These are phyloP conservation scores for Temnothorax unifasciatus DNA, from an alignment of 2,888 invertebrate genomes.

Conservation along the genomic window DNA sequence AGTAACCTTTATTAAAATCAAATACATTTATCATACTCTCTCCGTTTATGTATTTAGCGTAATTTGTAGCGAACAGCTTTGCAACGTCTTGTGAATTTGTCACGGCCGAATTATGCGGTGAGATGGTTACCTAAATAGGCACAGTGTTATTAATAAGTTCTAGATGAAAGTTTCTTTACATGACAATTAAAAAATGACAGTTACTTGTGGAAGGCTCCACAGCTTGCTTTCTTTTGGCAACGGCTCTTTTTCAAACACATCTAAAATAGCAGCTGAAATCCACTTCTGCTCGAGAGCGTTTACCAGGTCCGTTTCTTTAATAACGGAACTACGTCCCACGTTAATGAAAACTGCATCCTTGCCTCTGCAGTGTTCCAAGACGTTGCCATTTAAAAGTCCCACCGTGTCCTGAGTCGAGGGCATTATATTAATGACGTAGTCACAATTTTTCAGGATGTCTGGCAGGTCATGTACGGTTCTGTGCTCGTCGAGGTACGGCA, in stretches of 20 bases:
- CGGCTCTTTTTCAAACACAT: conserved; percentile 88
- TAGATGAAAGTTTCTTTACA: conserved; percentile 25
- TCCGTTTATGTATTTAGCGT: conserved; percentile 83
- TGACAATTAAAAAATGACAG: background rate
- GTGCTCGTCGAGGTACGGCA: conserved; percentile 77
- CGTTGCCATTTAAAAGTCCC: conserved; percentile 86
- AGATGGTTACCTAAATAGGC: conserved; percentile 85
- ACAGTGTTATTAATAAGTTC: conserved; percentile 14
- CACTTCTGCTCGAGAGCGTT: conserved; percentile 87
- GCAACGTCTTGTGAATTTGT: conserved; percentile 86
- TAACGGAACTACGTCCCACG: conserved; percentile 88
- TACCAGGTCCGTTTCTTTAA: conserved; percentile 87
- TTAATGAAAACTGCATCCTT: conserved; percentile 88
- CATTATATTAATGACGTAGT: conserved; percentile 88
- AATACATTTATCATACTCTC: conserved; percentile 84
- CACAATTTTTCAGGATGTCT: conserved; percentile 86
- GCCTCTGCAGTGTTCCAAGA: conserved; percentile 86
- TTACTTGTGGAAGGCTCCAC: conserved; percentile 87
- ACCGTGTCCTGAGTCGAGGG: conserved; percentile 87
- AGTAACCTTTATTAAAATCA: conserved; percentile 86
- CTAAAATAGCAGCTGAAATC: conserved; percentile 88
- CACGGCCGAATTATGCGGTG: conserved; percentile 86
- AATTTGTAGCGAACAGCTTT: conserved; percentile 86
- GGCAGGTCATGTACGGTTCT: conserved; percentile 81
- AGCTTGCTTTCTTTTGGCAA: conserved; percentile 86